A percentile compares a stretch with the other conserved stretches of the same genome.
These are phyloP conservation scores for Limenitis camilla DNA, from an alignment of 2,888 invertebrate species.

Conservation along the genomic window DNA sequence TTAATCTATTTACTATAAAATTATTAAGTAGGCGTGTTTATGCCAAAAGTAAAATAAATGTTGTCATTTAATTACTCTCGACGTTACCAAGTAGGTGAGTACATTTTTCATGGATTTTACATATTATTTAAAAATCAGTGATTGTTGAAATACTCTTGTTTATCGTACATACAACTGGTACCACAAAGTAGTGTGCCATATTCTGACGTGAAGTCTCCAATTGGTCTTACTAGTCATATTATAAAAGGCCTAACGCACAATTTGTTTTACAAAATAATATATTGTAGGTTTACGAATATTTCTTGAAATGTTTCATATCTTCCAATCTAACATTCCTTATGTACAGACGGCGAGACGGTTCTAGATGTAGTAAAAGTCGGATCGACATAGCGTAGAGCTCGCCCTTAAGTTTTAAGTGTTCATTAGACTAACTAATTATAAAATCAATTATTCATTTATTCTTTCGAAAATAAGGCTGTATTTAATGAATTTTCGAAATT, in stretches of 20 bases:
- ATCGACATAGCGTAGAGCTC: conserved; percentile 57
- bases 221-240: conserved; percentile 63
- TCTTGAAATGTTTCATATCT: conserved; percentile 34
- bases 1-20: too few relatives aligned
- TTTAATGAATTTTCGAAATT: conserved; percentile 59
- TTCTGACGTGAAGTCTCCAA: conserved; percentile 4
- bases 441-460: conserved; percentile 55
- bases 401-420: conserved; percentile 69
- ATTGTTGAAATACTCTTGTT: background rate
- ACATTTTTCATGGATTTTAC: too few relatives aligned
- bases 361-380: conserved; percentile 48
- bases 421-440: conserved; percentile 66
- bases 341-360: conserved; percentile 52
- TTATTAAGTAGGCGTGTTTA: too few relatives aligned
- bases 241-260: conserved; percentile 70
- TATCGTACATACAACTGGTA: conserved; percentile 7
- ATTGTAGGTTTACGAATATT: conserved; percentile 21
- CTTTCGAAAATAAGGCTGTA: conserved; percentile 60
- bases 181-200: conserved; percentile 17
- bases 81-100: too few relatives aligned
- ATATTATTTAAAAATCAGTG: background rate
- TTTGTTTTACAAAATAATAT: conserved; percentile 37
- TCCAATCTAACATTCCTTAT: conserved; percentile 66
- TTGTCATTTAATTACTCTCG: too few relatives aligned
- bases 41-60: too few relatives aligned